Percentiles rank a stretch among this genome's conserved stretches.
Conservation (phyloP, 2,113 vertebrate species). For the Perognathus longimembris region DNA sequence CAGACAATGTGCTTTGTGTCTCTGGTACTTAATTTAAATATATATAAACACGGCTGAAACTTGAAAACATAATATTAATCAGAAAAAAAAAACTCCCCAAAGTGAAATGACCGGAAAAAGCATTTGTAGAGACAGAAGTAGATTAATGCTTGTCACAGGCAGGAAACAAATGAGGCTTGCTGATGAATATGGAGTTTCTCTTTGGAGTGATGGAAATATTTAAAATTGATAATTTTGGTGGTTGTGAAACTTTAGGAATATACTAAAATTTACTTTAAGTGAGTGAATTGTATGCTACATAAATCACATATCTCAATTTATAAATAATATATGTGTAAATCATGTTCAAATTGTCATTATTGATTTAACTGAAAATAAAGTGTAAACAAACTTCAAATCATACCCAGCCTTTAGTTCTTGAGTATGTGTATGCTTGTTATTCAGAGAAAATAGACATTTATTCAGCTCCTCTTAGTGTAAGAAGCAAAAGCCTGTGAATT, state of each 20-base stretch:
- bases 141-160: not conserved
- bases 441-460: not conserved
- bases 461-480: not conserved
- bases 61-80: constrained; percentile 27
- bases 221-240: not conserved
- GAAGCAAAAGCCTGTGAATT: not conserved
- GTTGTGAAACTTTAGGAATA: not conserved
- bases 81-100: not conserved
- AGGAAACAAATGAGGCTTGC: not conserved
- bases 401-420: not conserved
- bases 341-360: constrained; percentile 11
- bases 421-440: not conserved
- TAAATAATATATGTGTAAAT: not conserved
- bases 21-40: not conserved
- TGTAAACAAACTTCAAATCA: not conserved
- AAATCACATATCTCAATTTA: not conserved
- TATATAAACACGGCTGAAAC: not conserved
- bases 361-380: constrained; percentile 55
- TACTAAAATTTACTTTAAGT: not conserved
- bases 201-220: not conserved
- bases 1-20: not conserved
- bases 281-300: not conserved
- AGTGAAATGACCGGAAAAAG: not conserved
- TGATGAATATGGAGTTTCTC: not conserved
- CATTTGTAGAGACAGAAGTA: not conserved